Base-by-base conservation (phyloP, 2,888 invertebrate species). In the Apantesis nais region DNA sequence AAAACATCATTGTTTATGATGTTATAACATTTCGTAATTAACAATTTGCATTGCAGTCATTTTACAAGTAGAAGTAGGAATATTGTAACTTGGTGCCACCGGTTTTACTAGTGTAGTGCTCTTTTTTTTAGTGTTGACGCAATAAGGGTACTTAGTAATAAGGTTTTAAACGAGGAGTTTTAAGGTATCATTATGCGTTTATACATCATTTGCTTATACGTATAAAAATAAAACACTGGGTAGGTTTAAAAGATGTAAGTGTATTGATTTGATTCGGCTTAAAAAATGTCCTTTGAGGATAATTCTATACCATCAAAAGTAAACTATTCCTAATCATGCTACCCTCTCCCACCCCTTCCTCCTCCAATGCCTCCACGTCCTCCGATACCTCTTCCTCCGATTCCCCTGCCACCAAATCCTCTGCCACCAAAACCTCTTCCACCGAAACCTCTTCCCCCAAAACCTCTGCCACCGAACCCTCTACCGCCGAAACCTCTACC, bases 371-470 rank as follows among this genome's bases (percentile, higher is more conserved):
- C 71, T 58, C 81, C 80, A 0, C 83, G 78, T 0, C 81, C 82
- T 0, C 86, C 86, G 31, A 85, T 80, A 0, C 88, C 87, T 34
- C 85, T 72, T 2, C 88, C 87, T 80, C 72, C 66, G 55, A 78
- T 82, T 31, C 82, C 85, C 58, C 69, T 70, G 7, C 85, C 83
- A 5, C 88, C 88, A n/a, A 82, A 81, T 16, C 81, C 79, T 68
- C 83, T 74, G 0, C 80, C 81, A 2, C 82, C 77, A 1, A 76
- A 74, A 19, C 72, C 62, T n/a, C 79, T 70, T 0, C 80, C 77
- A 25, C 74, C 73, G 0, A 65, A 66, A 0, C 72, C 71, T 34
- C 71, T 77, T 0, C 86, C 64, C 7, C 71, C 71, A 7, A 67
- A 58, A 14, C 74, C 73, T 41, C 77, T 29, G 12, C 74, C 78